These are phyloP conservation scores for Rhadinocentrus ornatus DNA, from an alignment of 2,797 vertebrate species.

Conservation along the genomic window DNA sequence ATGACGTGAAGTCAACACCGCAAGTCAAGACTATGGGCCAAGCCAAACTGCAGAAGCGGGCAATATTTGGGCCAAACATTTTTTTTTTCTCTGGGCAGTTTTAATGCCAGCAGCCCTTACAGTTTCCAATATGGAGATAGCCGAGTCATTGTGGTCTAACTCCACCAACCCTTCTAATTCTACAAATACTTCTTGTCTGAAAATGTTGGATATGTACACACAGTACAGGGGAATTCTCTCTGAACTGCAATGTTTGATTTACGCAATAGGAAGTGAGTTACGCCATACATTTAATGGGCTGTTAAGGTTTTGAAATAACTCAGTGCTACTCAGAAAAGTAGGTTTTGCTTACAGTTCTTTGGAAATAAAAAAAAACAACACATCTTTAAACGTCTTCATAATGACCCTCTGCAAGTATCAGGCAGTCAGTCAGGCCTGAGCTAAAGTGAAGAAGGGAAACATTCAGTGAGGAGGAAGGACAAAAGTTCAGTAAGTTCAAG, in stretches of 20 bases:
- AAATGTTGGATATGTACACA: neutral
- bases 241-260: slow-evolving; percentile 13
- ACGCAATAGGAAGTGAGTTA: slow-evolving; percentile 61
- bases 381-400: too few relatives aligned
- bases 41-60: too few relatives aligned
- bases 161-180: too few relatives aligned
- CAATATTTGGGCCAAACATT: too few relatives aligned
- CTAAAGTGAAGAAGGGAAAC: slow-evolving; percentile 8
- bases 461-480: slow-evolving; percentile 7
- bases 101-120: too few relatives aligned
- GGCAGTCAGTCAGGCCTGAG: neutral
- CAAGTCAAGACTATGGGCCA: too few relatives aligned
- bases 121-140: too few relatives aligned
- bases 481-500: slow-evolving; percentile 35
- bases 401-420: neutral
- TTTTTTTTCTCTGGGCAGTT: too few relatives aligned
- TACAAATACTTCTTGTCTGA: neutral
- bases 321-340: slow-evolving; percentile 41
- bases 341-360: slow-evolving; percentile 13
- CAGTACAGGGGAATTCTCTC: neutral
- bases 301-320: slow-evolving; percentile 56
- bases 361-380: slow-evolving; percentile 25
- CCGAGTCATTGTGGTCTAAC: too few relatives aligned
- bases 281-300: slow-evolving; percentile 27
- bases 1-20: too few relatives aligned